Conservation (phyloP, 2,797 vertebrate genomes). For the Psittacula derbiana region DNA sequence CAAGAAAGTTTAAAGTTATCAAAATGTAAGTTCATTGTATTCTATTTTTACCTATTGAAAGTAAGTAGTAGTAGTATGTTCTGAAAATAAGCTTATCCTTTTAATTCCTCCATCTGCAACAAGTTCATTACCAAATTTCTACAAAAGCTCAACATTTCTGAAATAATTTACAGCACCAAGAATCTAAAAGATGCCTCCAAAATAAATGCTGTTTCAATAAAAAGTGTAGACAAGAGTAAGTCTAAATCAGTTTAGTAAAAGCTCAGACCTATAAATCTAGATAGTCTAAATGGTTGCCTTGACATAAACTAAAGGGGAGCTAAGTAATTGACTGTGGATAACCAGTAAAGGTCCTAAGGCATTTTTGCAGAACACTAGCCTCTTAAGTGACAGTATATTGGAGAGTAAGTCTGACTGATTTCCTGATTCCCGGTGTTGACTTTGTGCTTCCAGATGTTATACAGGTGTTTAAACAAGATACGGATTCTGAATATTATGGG, state of each 20-base stretch:
- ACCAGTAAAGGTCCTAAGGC: neutral
- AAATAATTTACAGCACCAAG: neutral
- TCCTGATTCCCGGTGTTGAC: neutral
- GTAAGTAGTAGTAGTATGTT: neutral
- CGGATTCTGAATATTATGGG: neutral
- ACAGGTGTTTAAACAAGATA: neutral
- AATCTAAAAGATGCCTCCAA: neutral
- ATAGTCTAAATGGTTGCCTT: neutral
- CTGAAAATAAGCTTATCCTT: neutral
- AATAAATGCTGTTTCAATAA: neutral
- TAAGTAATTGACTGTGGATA: neutral
- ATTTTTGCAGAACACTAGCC: neutral
- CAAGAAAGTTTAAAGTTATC: neutral
- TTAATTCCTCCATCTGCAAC: neutral
- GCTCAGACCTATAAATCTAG: neutral
- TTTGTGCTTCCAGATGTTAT: neutral
- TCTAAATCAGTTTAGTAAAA: neutral
- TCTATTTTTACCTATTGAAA: neutral
- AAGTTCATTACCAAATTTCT: neutral
- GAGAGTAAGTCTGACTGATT: neutral
- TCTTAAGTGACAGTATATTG: accelerated
- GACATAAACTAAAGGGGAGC: neutral
- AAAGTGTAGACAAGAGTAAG: neutral
- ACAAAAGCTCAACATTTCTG: neutral
- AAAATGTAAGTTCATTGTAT: neutral